phyloP scores from a whole-genome alignment of 92 coral and sea anemone species.

The Isaurus tuberculatus region DNA sequence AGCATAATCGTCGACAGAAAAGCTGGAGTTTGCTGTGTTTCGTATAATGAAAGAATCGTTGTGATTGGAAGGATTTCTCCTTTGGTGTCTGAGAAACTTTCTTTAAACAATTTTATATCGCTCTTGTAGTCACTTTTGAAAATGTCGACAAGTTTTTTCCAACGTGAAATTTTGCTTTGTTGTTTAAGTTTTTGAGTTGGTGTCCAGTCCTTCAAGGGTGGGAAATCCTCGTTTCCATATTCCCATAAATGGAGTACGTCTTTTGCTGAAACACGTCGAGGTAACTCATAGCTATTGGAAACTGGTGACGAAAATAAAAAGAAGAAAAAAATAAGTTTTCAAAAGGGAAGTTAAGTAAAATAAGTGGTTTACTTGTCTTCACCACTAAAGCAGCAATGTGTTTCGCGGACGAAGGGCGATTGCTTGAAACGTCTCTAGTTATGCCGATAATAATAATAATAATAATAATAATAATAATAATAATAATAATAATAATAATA shows the following conservation, averaged over 20 bases:
- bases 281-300: constrained; percentile 73
- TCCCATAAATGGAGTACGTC: constrained; percentile 97
- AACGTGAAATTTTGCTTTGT: constrained; percentile 84
- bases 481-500: no score
- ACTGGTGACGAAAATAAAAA: constrained; percentile 35
- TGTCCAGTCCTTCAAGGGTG: constrained; percentile 96
- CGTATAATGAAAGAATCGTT: constrained; percentile 91
- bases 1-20: constrained; percentile 64
- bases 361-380: no score
- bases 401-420: no score
- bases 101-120: constrained; percentile 82
- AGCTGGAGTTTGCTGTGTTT: constrained; percentile 95
- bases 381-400: no score
- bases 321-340: background rate
- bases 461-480: no score
- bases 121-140: constrained; percentile 88
- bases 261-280: constrained; percentile 87
- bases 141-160: constrained; percentile 92
- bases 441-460: no score
- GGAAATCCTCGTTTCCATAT: constrained; percentile 88
- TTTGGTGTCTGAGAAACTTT: constrained; percentile 86
- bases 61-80: constrained; percentile 96
- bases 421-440: no score
- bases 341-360: no score
- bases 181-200: constrained; percentile 92